A percentile compares a stretch with the other conserved stretches of the same genome.
Evolutionary conservation across 1,140 invertebrate species (phyloP).

Genomic region (Drosophila parvula): DNA sequence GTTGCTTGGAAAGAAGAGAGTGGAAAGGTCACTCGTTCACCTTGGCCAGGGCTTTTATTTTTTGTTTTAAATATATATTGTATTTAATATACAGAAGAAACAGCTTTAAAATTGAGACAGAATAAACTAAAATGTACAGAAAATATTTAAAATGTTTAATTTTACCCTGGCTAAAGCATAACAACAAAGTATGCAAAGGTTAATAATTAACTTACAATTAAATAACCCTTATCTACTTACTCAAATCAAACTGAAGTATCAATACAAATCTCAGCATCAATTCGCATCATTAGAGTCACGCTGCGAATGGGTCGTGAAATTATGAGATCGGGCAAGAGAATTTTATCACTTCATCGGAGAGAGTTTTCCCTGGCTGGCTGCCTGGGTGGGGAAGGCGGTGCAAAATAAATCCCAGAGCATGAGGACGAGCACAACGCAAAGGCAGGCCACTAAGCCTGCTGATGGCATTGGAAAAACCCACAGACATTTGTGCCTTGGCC

Average conservation of each 20-base stretch:
- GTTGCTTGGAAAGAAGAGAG: no score
- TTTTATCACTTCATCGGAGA: constrained; percentile 43
- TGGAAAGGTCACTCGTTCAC: no score
- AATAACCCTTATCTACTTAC: neutral
- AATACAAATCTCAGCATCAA: constrained; percentile 13
- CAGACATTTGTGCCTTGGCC: constrained; percentile 57
- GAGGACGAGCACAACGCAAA: constrained; percentile 14
- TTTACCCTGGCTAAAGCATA: neutral
- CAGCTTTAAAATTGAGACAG: no score
- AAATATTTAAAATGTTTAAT: neutral
- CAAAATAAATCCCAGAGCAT: constrained; percentile 58
- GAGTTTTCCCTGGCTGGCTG: neutral
- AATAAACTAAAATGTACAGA: no score
- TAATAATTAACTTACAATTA: neutral
- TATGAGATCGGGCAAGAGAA: constrained; percentile 15
- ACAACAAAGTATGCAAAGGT: neutral
- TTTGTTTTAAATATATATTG: no score
- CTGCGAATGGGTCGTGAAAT: constrained; percentile 29
- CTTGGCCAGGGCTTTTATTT: no score
- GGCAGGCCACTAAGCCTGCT: constrained; percentile 40
- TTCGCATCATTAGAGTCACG: constrained; percentile 9
- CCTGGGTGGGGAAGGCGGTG: constrained; percentile 30
- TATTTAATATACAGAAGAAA: no score
- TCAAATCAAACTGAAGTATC: constrained; percentile 4
- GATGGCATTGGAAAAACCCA: constrained; percentile 48